Conservation (phyloP, 2,797 vertebrate species). For the Rhabdomys pumilio region DNA sequence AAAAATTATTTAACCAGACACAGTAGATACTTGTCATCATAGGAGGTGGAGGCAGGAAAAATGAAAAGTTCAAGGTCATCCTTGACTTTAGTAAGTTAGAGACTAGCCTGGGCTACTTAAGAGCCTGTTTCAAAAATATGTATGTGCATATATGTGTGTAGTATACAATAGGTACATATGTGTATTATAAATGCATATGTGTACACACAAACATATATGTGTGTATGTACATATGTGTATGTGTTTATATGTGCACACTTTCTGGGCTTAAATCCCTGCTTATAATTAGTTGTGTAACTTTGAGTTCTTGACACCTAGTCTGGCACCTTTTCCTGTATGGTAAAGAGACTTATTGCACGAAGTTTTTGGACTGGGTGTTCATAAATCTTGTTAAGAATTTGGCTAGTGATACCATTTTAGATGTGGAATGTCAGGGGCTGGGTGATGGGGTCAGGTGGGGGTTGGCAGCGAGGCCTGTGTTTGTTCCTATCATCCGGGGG, state of each 20-base stretch:
- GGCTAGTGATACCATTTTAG: neutral
- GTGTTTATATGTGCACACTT: neutral
- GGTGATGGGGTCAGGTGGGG: neutral
- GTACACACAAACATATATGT: neutral
- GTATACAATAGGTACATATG: neutral
- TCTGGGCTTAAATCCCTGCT: neutral
- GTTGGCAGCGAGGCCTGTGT: neutral
- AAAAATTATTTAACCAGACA: neutral
- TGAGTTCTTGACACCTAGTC: neutral
- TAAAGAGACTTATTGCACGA: constrained; percentile 45
- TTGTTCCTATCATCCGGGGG: neutral
- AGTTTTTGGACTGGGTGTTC: constrained; percentile 50
- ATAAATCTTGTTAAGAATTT: constrained; percentile 2
- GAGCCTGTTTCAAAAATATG: neutral
- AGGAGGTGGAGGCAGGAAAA: neutral
- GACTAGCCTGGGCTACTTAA: neutral
- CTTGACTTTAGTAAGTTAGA: neutral
- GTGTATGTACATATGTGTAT: neutral
- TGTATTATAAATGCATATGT: neutral
- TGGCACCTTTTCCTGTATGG: constrained; percentile 4
- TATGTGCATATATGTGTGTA: neutral
- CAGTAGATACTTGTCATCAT: neutral
- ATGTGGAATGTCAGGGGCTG: constrained; percentile 31
- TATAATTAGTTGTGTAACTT: neutral
- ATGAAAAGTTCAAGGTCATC: neutral